Evolutionary conservation across 2,888 invertebrate species (phyloP).

Genomic region (Xiphydria camelus): DNA sequence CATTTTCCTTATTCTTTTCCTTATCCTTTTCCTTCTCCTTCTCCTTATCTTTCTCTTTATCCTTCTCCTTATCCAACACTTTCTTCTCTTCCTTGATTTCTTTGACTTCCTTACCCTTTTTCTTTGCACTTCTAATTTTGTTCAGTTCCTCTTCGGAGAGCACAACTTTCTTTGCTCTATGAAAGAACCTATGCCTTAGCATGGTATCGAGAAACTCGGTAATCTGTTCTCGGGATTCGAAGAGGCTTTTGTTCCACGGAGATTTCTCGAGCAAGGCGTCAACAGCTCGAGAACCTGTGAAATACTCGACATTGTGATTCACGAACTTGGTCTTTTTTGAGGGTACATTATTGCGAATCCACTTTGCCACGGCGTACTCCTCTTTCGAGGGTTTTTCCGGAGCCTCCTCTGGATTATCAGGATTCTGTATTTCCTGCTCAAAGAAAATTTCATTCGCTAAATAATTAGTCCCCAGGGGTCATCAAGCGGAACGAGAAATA

Average conservation of each 20-base stretch:
- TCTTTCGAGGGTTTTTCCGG: slow-evolving; percentile 83
- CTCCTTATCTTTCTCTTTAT: slow-evolving; percentile 37
- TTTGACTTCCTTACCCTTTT: slow-evolving; percentile 57
- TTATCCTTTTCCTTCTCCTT: slow-evolving; percentile 61
- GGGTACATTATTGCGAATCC: slow-evolving; percentile 90
- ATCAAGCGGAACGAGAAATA: too few relatives aligned
- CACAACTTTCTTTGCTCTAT: slow-evolving; percentile 84
- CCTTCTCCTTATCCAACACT: slow-evolving; percentile 46
- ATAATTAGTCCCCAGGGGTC: too few relatives aligned
- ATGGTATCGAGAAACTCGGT: slow-evolving; percentile 81
- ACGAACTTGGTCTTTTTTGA: slow-evolving; percentile 95
- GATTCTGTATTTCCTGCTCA: slow-evolving; percentile 57
- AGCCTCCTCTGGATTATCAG: slow-evolving; percentile 59
- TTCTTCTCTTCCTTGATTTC: slow-evolving; percentile 54
- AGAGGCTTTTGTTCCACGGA: slow-evolving; percentile 82
- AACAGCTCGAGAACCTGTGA: slow-evolving; percentile 91
- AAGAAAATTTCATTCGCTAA: slow-evolving; percentile 15
- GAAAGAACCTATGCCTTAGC: slow-evolving; percentile 92
- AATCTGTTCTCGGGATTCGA: slow-evolving; percentile 79
- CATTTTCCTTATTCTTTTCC: slow-evolving; percentile 32
- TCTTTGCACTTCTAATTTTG: slow-evolving; percentile 57
- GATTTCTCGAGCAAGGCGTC: slow-evolving; percentile 85
- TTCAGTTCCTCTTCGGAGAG: slow-evolving; percentile 58
- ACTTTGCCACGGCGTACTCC: slow-evolving; percentile 91
- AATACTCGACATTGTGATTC: slow-evolving; percentile 96